Evolutionary conservation across 2,797 vertebrate genomes (phyloP).

Genomic region (Stomatorhinus walkeri): DNA sequence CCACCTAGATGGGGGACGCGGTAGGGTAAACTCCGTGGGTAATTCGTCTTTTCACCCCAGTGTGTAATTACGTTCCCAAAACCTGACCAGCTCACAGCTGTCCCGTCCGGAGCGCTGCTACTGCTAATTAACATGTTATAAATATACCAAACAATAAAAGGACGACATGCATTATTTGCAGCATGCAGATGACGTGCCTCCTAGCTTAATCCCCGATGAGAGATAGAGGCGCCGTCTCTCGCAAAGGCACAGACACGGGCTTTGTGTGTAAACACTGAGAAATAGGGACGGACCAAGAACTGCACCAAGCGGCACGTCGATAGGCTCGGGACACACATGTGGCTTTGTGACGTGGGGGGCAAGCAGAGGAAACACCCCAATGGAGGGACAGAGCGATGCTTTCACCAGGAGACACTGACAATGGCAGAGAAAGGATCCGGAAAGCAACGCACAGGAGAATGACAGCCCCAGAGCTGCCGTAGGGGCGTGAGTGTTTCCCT

Average conservation of each 20-base stretch:
- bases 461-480: not conserved
- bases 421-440: not conserved
- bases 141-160: slow-evolving; percentile 16
- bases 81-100: slow-evolving; percentile 42
- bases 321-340: not conserved
- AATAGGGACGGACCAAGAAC: not conserved
- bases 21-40: slow-evolving; percentile 42
- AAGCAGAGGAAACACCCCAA: not conserved
- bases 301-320: not conserved
- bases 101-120: slow-evolving; percentile 36
- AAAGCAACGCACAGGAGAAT: not conserved
- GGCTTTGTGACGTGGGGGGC: not conserved
- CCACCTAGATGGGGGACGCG: slow-evolving; percentile 33
- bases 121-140: slow-evolving; percentile 48
- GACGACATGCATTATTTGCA: not conserved
- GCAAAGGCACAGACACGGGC: not conserved
- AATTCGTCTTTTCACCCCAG: slow-evolving; percentile 50
- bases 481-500: not conserved
- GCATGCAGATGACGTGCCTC: not conserved
- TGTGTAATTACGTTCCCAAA: slow-evolving; percentile 54
- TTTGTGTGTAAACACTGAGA: not conserved
- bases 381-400: not conserved
- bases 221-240: not conserved
- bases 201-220: not conserved
- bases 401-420: not conserved